Percentiles rank a stretch among this genome's conserved stretches.
Evolutionary conservation across 1,140 invertebrate species (phyloP).

Genomic region (Zelostemma sp.): DNA sequence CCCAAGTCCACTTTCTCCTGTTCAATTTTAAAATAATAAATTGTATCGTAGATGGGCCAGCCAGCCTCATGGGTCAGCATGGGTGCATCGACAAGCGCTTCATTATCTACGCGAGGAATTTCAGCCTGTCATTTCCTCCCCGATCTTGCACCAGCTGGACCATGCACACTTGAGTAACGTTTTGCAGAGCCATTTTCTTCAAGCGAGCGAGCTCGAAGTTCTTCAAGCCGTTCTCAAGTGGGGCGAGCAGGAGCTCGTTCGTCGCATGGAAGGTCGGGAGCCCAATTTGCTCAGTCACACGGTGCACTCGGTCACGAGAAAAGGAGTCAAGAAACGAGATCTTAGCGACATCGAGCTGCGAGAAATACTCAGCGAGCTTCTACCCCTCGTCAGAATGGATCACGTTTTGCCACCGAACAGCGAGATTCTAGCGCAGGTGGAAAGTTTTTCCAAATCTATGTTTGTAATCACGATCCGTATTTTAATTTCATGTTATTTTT

Average conservation of each 20-base stretch:
- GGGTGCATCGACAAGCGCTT: slow-evolving; percentile 90
- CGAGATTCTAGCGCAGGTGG: slow-evolving; percentile 80
- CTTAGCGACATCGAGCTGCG: slow-evolving; percentile 88
- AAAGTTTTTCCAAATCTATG: not conserved
- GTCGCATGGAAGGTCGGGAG: slow-evolving; percentile 88
- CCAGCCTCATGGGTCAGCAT: slow-evolving; percentile 90
- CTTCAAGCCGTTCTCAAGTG: slow-evolving; percentile 89
- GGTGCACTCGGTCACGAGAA: slow-evolving; percentile 88
- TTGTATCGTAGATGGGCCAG: slow-evolving; percentile 80
- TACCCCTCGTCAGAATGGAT: slow-evolving; percentile 88
- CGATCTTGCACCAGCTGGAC: slow-evolving; percentile 84
- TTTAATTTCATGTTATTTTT: too few species aligned
- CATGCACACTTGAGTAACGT: slow-evolving; percentile 84
- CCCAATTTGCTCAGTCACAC: slow-evolving; percentile 93
- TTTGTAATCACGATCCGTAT: too few species aligned
- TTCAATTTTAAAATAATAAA: too few species aligned
- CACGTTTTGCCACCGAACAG: slow-evolving; percentile 90
- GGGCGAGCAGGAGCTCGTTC: slow-evolving; percentile 88
- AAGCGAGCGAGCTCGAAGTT: slow-evolving; percentile 91
- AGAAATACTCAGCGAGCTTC: slow-evolving; percentile 86
- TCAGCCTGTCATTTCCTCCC: slow-evolving; percentile 78
- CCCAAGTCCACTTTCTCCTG: too few species aligned
- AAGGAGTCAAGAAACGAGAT: slow-evolving; percentile 87
- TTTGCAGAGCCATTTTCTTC: slow-evolving; percentile 89
- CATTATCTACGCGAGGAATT: slow-evolving; percentile 90